Evolutionary conservation across 2,113 vertebrate species (phyloP).

Genomic region (Aegithalos caudatus): DNA sequence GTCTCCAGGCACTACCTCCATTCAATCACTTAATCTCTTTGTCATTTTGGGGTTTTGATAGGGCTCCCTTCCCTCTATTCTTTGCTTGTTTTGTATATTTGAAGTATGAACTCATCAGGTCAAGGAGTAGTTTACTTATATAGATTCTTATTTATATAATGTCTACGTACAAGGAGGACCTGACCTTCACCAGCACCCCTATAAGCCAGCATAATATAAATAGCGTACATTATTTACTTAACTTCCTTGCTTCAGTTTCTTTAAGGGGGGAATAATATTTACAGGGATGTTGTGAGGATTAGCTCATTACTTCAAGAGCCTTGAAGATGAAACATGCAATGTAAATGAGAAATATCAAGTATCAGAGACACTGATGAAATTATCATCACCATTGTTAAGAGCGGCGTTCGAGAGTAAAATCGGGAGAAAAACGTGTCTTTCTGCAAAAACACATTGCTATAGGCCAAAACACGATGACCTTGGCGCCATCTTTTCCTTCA

Average conservation of each 20-base stretch:
- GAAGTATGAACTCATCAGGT: slow-evolving; percentile 54
- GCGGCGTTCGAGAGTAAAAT: not conserved
- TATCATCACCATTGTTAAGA: slow-evolving; percentile 63
- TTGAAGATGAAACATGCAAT: slow-evolving; percentile 64
- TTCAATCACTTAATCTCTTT: slow-evolving; percentile 21
- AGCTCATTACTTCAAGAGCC: slow-evolving; percentile 67
- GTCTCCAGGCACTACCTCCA: not conserved
- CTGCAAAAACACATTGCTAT: not conserved
- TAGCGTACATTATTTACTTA: slow-evolving; percentile 59
- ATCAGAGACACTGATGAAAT: slow-evolving; percentile 58
- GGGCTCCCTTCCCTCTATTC: not conserved
- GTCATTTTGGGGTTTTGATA: not conserved
- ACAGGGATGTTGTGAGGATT: slow-evolving; percentile 67
- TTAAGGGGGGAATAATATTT: slow-evolving; percentile 63
- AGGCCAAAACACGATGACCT: slow-evolving; percentile 39
- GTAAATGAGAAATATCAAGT: slow-evolving; percentile 67
- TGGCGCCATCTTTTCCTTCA: slow-evolving; percentile 51
- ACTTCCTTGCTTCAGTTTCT: slow-evolving; percentile 64
- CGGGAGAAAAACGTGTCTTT: not conserved
- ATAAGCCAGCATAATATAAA: slow-evolving; percentile 61
- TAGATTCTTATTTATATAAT: slow-evolving; percentile 57
- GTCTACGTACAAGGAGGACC: slow-evolving; percentile 46
- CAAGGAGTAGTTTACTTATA: slow-evolving; percentile 54
- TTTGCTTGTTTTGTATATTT: slow-evolving; percentile 43
- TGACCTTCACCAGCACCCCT: slow-evolving; percentile 61